Percentiles rank a stretch among this genome's conserved stretches.
These are phyloP conservation scores for Macrostomum lignano DNA, from an alignment of 1,140 invertebrate species.

Conservation along the genomic window DNA sequence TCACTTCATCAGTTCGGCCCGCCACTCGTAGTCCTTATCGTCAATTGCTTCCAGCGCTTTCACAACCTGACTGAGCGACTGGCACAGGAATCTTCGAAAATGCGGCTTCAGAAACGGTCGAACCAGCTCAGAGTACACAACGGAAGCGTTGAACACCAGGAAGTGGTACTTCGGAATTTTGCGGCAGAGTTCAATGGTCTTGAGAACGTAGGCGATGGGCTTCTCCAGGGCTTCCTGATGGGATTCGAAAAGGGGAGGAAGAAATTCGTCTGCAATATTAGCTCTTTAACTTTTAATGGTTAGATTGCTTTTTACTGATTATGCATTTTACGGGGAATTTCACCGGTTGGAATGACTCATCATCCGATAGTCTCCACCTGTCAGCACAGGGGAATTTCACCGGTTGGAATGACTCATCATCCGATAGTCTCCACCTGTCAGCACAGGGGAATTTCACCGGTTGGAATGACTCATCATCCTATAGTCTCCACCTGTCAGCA, in stretches of 20 bases:
- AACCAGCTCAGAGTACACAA: constrained; percentile 26
- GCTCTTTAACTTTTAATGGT: background rate
- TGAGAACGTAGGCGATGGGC: constrained; percentile 21
- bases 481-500: no score
- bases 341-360: no score
- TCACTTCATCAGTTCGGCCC: constrained; percentile 24
- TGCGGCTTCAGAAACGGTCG: constrained; percentile 20
- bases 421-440: no score
- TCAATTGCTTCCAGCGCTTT: constrained; percentile 24
- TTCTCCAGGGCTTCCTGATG: constrained; percentile 22
- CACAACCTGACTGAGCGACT: constrained; percentile 19
- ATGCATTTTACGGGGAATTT: no score
- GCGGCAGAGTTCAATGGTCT: constrained; percentile 23
- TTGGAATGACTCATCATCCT: no score
- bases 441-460: no score
- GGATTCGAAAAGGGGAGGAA: constrained; percentile 2
- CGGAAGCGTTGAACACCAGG: constrained; percentile 25
- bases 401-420: no score
- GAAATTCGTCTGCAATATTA: background rate
- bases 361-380: no score
- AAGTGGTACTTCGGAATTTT: constrained; percentile 23
- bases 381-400: no score
- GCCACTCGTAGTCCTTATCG: constrained; percentile 22
- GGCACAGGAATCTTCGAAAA: constrained; percentile 16
- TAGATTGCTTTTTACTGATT: no score